Evolutionary conservation across 2,113 vertebrate species (phyloP).

Genomic region (Nettapus auritus): DNA sequence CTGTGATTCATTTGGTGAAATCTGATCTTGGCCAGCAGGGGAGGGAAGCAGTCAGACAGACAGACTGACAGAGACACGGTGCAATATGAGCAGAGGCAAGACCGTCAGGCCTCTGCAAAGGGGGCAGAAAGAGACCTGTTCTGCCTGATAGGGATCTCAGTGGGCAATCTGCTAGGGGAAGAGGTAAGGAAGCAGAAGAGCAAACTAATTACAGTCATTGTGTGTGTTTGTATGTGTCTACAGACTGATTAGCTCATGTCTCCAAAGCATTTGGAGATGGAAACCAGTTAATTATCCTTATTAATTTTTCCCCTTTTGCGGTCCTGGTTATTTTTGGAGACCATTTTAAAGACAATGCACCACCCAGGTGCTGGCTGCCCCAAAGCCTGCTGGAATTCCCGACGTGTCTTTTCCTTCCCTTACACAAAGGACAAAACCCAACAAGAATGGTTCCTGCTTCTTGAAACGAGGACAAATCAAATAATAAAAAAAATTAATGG

Average conservation of each 20-base stretch:
- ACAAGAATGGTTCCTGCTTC: background rate
- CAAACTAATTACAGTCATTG: slow-evolving; percentile 36
- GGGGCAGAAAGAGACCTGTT: slow-evolving; percentile 43
- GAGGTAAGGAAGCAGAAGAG: slow-evolving; percentile 25
- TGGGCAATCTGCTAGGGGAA: slow-evolving; percentile 29
- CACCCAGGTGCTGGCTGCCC: slow-evolving; percentile 52
- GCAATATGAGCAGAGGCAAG: slow-evolving; percentile 11
- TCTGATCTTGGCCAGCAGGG: slow-evolving; percentile 59
- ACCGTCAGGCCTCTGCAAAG: slow-evolving; percentile 4
- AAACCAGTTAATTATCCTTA: slow-evolving; percentile 50
- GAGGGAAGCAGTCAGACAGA: slow-evolving; percentile 53
- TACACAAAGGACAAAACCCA: background rate
- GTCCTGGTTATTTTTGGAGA: slow-evolving; percentile 57
- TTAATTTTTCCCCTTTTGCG: slow-evolving; percentile 45
- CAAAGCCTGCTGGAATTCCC: background rate
- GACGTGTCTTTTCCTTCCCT: background rate
- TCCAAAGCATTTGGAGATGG: slow-evolving; percentile 50
- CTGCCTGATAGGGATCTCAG: slow-evolving; percentile 36
- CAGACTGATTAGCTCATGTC: slow-evolving; percentile 61
- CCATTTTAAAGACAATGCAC: slow-evolving; percentile 48
- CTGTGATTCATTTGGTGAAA: slow-evolving; percentile 74
- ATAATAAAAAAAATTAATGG: background rate
- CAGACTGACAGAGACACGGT: background rate
- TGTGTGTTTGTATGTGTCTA: background rate
- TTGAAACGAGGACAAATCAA: background rate